Evolutionary conservation across 2,113 vertebrate species (phyloP), one percentile per base, ranked within the genome.

Genomic region (Ptilonorhynchus violaceus): DNA sequence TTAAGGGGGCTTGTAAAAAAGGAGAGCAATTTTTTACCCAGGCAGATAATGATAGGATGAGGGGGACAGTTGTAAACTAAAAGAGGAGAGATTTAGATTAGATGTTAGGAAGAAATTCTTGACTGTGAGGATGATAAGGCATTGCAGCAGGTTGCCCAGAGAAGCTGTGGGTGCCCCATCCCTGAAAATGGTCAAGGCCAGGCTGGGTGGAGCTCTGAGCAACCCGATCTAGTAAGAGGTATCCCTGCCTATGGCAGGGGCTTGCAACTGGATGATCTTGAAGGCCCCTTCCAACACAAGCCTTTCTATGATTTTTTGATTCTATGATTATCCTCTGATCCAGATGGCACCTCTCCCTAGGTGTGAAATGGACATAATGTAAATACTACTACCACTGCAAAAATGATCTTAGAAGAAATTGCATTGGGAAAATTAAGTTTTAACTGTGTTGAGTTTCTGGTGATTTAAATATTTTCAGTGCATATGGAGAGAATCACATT

Each of bases 181-280:
- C 24, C 14, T 47, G 39, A 13, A 68, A 60, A 15, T n/a, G 24
- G 15, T 50, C 18, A 44, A 66, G 10, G 22, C 4, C 31, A 44
- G 35, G 59, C 3, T 53, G 53, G 13, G 8, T 60, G n/a, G 16
- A 13, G 16, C 7, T 75, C 20, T 68, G 62, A 83, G 31, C 6
- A 47, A 31, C 14, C 9, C 62, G 39, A 22, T 41, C 20, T 35
- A 19, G 6, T 47, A n/a, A 30, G 46, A 75, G 8, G 2, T 24
- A 21, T 31, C 21, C 11, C 20, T 62, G 30, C 21, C 30, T 47
- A 35, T 31, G 55, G 10, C 16, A 62, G 3, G 30, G 11, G 13
- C 2, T 11, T n/a, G 21, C 30, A 90, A 76, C 0, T 0, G 27
- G 14, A 27, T 41, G 39, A 23, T 76, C 17, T 62, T 19, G 55